A percentile compares a stretch with the other conserved stretches of the same genome.
These are phyloP conservation scores for Sylvia borin DNA, from an alignment of 2,797 vertebrate species.

Conservation along the genomic window DNA sequence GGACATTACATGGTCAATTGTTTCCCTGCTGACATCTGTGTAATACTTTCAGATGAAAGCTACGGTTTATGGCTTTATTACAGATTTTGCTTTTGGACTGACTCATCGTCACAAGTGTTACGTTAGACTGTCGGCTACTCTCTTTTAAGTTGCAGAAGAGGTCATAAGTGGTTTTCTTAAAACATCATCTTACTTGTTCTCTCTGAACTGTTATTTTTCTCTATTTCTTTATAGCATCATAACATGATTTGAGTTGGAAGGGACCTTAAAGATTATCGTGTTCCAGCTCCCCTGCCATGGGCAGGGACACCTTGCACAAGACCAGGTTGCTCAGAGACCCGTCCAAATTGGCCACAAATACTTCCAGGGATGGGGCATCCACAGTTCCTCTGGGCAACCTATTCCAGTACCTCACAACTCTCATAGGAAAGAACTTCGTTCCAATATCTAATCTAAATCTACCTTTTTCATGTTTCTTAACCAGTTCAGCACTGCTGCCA, in stretches of 20 bases:
- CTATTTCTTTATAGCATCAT: neutral
- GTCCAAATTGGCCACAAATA: neutral
- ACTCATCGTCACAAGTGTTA: slow-evolving; percentile 56
- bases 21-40: slow-evolving; percentile 51
- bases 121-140: slow-evolving; percentile 7
- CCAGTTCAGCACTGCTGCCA: neutral
- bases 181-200: neutral
- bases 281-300: neutral
- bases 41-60: slow-evolving; percentile 44
- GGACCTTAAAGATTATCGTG: neutral
- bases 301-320: neutral
- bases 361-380: neutral
- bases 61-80: slow-evolving; percentile 36
- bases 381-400: neutral
- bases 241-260: neutral
- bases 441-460: neutral
- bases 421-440: neutral
- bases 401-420: neutral
- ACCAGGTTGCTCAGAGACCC: neutral
- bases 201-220: neutral
- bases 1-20: slow-evolving; percentile 53
- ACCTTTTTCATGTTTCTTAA: neutral
- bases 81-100: slow-evolving; percentile 31
- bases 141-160: slow-evolving; percentile 3
- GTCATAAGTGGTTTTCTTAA: slow-evolving; percentile 23